A percentile compares a stretch with the other conserved stretches of the same genome.
Conservation (phyloP, 2,888 invertebrate species). For the Dendrolimus pini region DNA sequence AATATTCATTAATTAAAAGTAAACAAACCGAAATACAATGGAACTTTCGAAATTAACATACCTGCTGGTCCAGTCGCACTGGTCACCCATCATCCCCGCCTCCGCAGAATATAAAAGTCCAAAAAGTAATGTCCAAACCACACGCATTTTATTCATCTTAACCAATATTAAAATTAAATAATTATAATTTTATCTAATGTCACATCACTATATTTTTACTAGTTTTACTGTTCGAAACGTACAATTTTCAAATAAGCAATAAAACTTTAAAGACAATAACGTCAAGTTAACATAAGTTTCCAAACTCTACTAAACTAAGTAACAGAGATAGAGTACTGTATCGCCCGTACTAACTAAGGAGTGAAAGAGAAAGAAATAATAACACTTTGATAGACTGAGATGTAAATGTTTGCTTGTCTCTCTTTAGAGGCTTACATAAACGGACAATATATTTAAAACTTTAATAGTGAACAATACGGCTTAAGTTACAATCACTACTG, state of each 20-base stretch:
- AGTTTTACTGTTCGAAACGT: slow-evolving; percentile 7
- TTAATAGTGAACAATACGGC: background rate
- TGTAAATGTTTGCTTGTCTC: slow-evolving; percentile 18
- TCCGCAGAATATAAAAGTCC: slow-evolving; percentile 56
- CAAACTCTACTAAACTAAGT: slow-evolving; percentile 35
- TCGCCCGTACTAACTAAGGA: slow-evolving; percentile 11
- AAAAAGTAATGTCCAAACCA: slow-evolving; percentile 62
- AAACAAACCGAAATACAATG: slow-evolving; percentile 27
- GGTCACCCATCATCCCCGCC: slow-evolving; percentile 79
- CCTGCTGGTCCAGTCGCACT: slow-evolving; percentile 84
- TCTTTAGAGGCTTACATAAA: slow-evolving; percentile 7
- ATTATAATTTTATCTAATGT: slow-evolving; percentile 17
- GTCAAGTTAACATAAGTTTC: slow-evolving; percentile 21
- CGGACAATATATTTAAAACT: slow-evolving; percentile 6
- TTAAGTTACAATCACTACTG: slow-evolving; percentile 5
- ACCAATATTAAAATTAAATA: slow-evolving; percentile 13
- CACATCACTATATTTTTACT: slow-evolving; percentile 37
- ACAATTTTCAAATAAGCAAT: no score
- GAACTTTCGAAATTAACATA: slow-evolving; percentile 48
- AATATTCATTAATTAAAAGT: slow-evolving; percentile 6
- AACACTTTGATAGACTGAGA: slow-evolving; percentile 24
- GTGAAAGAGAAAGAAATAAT: slow-evolving; percentile 37
- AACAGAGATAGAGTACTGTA: slow-evolving; percentile 23
- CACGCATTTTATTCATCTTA: slow-evolving; percentile 43
- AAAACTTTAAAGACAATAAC: slow-evolving; percentile 9